These are phyloP conservation scores for Rhopalosiphum maidis DNA, from an alignment of 1,140 invertebrate genomes.

Conservation along the genomic window DNA sequence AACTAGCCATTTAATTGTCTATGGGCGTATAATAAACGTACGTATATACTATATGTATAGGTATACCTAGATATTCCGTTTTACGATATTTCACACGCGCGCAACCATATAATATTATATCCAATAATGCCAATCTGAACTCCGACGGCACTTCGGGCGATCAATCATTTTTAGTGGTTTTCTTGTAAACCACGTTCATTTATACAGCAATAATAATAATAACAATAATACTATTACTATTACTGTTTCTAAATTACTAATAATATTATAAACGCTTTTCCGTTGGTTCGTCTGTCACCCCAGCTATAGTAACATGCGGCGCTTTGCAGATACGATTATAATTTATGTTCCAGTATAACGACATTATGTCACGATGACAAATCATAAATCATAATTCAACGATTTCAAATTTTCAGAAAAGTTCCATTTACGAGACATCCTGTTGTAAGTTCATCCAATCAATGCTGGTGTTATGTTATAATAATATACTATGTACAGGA, in stretches of 20 bases:
- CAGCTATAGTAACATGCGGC: neutral
- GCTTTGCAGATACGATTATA: neutral
- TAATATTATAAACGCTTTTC: neutral
- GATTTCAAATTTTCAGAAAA: slow-evolving; percentile 6
- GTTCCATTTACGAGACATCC: neutral
- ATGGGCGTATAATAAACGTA: neutral
- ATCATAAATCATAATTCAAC: slow-evolving; percentile 14
- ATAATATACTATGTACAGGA: too few relatives aligned
- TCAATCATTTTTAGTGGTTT: slow-evolving; percentile 33
- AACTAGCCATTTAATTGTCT: neutral
- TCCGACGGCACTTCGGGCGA: neutral
- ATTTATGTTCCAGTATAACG: neutral
- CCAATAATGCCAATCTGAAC: neutral
- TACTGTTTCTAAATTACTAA: neutral
- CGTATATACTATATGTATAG: too few relatives aligned
- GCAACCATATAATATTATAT: neutral
- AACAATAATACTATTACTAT: neutral
- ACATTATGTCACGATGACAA: neutral
- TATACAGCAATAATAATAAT: neutral
- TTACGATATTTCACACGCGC: neutral
- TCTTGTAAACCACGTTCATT: neutral
- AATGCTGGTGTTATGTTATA: neutral
- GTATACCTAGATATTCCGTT: neutral
- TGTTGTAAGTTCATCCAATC: neutral
- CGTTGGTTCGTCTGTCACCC: neutral